Evolutionary conservation across 2,888 invertebrate genomes (phyloP), one percentile per base, ranked within the genome.

Genomic region (Leptothorax acervorum): DNA sequence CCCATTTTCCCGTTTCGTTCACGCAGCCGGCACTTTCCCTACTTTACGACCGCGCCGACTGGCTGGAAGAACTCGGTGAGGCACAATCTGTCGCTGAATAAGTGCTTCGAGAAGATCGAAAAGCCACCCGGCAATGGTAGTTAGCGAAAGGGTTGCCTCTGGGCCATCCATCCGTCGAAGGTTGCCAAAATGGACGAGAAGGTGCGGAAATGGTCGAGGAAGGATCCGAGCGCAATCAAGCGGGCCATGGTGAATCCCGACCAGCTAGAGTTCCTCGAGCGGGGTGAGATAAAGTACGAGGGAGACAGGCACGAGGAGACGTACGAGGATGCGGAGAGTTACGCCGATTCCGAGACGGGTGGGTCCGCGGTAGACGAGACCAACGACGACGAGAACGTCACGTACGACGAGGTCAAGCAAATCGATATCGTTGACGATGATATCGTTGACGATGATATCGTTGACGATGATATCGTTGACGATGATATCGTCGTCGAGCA

Each of bases 11-110:
- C 23, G 4, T 79, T 48, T 71, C 28, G 35, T 71, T 71, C 18
- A 65, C 35, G 39, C 28, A 98, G 98, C 95, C 98, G 99, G 95
- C 99, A 99, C 95, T 99, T 99, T 94, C 99, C 99, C 0, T 99
- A 99, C 95, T 99, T 99, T 95, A 99, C 99, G 95, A 99, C 99
- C 1, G 99, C 99, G 12, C 99, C 99, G 35, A 98, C 98, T 94
- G 99, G 99, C 23, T 99, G 99, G 99, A 99, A 99, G 95, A 99
- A 99, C 95, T 99, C 99, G 4, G 99, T 99, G 0, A 96, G 99
- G 90, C 99, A 99, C 95, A 99, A 99, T 95, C 96, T 99, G 90
- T 99, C 99, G 90, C 95, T 99, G 91, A 99, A 99, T 95, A 99
- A 99, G 95, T 99, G 99, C 95, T 99, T 99, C 95, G 99, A 99